phyloP scores from a whole-genome alignment of 2,888 invertebrate genomes.

The Ommatoiulus sabulosus region DNA sequence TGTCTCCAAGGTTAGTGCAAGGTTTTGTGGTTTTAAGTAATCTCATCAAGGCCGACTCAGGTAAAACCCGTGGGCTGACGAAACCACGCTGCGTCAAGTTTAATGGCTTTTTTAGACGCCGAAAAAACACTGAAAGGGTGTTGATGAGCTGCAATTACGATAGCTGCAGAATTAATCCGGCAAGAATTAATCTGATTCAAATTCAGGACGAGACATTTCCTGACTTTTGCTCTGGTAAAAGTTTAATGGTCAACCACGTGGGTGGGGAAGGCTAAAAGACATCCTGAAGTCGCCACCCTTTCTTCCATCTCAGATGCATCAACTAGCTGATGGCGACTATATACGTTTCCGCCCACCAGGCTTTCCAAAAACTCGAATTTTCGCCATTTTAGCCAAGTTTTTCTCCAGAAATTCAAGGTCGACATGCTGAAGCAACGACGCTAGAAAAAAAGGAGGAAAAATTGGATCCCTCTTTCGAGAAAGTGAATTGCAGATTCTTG shows the following conservation, averaged over 20 bases:
- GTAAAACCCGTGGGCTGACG: constrained; percentile 42
- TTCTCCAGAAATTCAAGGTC: not conserved
- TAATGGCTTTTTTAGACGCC: constrained; percentile 17
- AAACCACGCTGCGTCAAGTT: not conserved
- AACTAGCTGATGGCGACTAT: not conserved
- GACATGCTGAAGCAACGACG: not conserved
- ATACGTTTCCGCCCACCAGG: not conserved
- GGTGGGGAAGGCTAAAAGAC: not conserved
- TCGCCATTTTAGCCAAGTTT: constrained; percentile 5
- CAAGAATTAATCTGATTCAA: not conserved
- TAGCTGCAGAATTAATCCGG: not conserved
- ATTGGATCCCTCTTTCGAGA: not conserved
- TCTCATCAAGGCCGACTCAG: constrained; percentile 6
- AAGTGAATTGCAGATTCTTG: not conserved
- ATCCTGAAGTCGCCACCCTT: not conserved
- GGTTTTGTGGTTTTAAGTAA: constrained; percentile 41
- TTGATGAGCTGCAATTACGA: constrained; percentile 41
- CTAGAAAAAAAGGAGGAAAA: not conserved
- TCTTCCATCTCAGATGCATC: not conserved
- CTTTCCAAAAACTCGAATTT: not conserved
- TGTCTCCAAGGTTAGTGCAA: constrained; percentile 20
- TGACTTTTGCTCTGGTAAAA: not conserved
- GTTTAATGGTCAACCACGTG: not conserved
- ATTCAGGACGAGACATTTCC: constrained; percentile 20
- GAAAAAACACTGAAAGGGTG: not conserved